Evolutionary conservation across 2,888 invertebrate genomes (phyloP).

Genomic region (Apomyelois bistriatella): DNA sequence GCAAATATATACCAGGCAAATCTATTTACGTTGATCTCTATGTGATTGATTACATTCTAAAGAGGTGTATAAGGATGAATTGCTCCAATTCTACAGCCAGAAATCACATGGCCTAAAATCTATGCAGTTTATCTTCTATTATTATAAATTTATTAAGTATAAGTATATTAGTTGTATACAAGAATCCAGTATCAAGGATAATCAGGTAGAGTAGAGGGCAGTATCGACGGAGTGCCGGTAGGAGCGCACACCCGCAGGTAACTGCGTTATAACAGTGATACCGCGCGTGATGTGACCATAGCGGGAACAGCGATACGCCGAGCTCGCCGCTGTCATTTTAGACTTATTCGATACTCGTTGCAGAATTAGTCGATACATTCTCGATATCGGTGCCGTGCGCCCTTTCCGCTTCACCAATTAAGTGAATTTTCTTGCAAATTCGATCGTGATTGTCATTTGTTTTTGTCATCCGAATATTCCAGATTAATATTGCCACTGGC

Average conservation of each 20-base stretch:
- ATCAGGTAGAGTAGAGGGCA: constrained; percentile 30
- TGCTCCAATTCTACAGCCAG: too few species aligned
- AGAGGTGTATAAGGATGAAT: too few species aligned
- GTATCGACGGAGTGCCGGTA: constrained; percentile 40
- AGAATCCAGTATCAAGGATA: constrained; percentile 38
- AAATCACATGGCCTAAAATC: too few species aligned
- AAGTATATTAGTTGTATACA: background rate
- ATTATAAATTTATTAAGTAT: too few species aligned
- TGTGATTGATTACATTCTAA: too few species aligned
- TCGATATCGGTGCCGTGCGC: constrained; percentile 16
- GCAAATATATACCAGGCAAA: too few species aligned
- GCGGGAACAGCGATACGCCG: constrained; percentile 41
- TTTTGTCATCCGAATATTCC: constrained; percentile 9
- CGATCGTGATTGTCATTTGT: constrained; percentile 12
- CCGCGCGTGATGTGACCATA: constrained; percentile 72
- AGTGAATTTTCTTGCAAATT: constrained; percentile 16
- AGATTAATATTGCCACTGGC: constrained; percentile 4
- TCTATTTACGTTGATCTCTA: too few species aligned
- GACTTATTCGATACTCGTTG: constrained; percentile 34
- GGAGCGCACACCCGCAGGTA: constrained; percentile 46
- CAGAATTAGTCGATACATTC: constrained; percentile 20
- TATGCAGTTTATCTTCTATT: too few species aligned
- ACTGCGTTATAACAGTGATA: constrained; percentile 70
- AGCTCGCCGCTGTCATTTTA: constrained; percentile 38
- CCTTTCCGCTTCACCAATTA: constrained; percentile 8